Base-by-base conservation (phyloP, 2,113 vertebrate genomes). In the Siniperca knerii region DNA sequence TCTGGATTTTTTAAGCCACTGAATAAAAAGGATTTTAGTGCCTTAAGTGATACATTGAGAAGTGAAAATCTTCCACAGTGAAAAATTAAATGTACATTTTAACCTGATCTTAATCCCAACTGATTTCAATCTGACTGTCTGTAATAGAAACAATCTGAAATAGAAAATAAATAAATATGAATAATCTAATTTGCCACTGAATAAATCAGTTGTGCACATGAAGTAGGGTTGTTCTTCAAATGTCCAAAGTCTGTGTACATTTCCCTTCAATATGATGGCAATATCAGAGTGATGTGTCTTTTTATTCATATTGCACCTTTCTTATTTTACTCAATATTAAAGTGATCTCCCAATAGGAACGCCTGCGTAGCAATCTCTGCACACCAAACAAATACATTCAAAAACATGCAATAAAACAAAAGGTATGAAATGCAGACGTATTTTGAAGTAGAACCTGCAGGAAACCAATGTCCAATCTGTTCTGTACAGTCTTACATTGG, bases 291-390 rank as follows among this genome's bases (percentile, higher is more conserved):
- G 69, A 77, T n/a, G 16, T 2, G 13, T 72, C 48, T 82, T 85
- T 76, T 64, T 78, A 76, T 87, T 83, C 71, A 82, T 75, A 79
- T 50, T 80, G 29, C 66, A 68, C 8, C 25, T 75, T 70, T 84
- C 35, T 77, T 58, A 77, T 87, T 84, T 78, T 48, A 60, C 66
- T 77, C 55, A 69, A 81, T 84, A 87, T 48, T 54, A 77, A 67
- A 65, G 65, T 29, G 37, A 89, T 86, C 86, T 86, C 85, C 83
- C 89, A 57, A n/a, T 29, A 60, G 77, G 29, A 50, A 55, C 23
- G 10, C 72, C 60, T 64, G 23, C 73, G 55, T 57, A 83, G 71
- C 57, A 60, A 67, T 20, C 23, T 37, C 50, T 35, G 20, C 37
- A 40, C 18, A 25, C 46, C 55, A 81, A 78, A 79, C 54, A 67